Evolutionary conservation across 2,113 vertebrate species (phyloP), one percentile per base, ranked within the genome.

Genomic region (Canis aureus): DNA sequence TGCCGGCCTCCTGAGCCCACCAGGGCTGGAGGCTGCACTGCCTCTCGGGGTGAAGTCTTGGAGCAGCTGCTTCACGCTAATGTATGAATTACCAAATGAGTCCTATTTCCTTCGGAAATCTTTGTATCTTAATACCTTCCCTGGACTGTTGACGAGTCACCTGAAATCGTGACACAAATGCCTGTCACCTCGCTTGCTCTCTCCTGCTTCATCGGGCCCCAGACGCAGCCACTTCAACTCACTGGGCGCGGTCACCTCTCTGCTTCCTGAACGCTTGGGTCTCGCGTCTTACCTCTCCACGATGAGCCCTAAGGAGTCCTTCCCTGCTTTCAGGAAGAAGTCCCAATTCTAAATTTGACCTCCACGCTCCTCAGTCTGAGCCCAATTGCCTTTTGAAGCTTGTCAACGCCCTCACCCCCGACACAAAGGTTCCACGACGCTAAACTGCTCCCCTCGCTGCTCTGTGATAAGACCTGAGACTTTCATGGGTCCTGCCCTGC

Each of bases 221-320:
- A 53, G 43, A 32, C 12, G 62, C 64, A 53, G 59, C 13, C 53
- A 19, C 32, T 59, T 82, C 66, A 91, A 13, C 64, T 25, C 10
- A 4, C 29, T 20, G 4, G 0, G 0, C 2, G 3, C 5, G 9
- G 15, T 5, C 79, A 27, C 17, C 53, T 27, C 12, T 35, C 87
- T 55, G 11, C 27, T 55, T 32, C 49, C 12, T 8, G 19, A 64
- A 66, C 9, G 38, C 16, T 23, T 11, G 7, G 11, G 62, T 57
- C 35, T 9, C 12, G 51, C 12, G 0, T 62, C 71, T 32, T n/a
- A 16, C 11, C 67, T n/a, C 35, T 85, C 55, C 5, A 53, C 25
- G 74, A 49, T 11, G 49, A 91, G 17, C 5, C 2, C 17, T 71
- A 32, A 17, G 9, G 57, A 79, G 57, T 57, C 22, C 38, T 38